Evolutionary conservation across 2,888 invertebrate genomes (phyloP).

Genomic region (Synanthedon vespiformis): DNA sequence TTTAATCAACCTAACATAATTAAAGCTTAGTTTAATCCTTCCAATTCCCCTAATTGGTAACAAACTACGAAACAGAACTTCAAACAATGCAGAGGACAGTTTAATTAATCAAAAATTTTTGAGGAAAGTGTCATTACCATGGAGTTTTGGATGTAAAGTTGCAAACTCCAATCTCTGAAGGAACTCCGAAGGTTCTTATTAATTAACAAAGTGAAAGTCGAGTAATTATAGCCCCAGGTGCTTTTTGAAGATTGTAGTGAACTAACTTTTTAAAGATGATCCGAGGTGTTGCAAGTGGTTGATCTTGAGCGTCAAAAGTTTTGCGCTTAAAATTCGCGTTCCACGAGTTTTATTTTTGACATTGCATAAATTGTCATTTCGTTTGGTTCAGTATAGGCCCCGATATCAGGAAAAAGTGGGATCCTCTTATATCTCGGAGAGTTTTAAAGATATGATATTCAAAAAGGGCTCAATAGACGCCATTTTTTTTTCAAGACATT

Average conservation of each 20-base stretch:
- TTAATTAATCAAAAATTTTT: constrained; percentile 39
- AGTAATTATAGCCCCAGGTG: constrained; percentile 29
- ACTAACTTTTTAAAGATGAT: background rate
- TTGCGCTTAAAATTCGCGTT: background rate
- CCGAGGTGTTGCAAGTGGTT: background rate
- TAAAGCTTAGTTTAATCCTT: background rate
- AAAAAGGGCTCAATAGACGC: too few species aligned
- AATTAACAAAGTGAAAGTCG: constrained; percentile 37
- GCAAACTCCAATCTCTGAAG: constrained; percentile 5
- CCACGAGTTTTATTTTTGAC: too few species aligned
- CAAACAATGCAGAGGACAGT: constrained; percentile 20
- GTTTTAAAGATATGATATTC: too few species aligned
- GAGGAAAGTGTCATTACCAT: constrained; percentile 28
- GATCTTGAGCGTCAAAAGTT: background rate
- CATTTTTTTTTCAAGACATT: too few species aligned
- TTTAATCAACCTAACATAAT: background rate
- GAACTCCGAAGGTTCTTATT: constrained; percentile 30
- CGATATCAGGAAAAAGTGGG: too few species aligned
- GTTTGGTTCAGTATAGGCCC: too few species aligned
- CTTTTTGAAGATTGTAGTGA: background rate
- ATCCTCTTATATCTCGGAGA: too few species aligned
- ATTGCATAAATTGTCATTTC: too few species aligned
- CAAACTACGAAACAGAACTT: constrained; percentile 1
- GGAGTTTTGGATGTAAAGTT: constrained; percentile 1
- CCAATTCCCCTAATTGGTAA: background rate